Evolutionary conservation across 2,888 invertebrate genomes (phyloP), one percentile per base, ranked within the genome.

Genomic region (Bellardia pandia): DNA sequence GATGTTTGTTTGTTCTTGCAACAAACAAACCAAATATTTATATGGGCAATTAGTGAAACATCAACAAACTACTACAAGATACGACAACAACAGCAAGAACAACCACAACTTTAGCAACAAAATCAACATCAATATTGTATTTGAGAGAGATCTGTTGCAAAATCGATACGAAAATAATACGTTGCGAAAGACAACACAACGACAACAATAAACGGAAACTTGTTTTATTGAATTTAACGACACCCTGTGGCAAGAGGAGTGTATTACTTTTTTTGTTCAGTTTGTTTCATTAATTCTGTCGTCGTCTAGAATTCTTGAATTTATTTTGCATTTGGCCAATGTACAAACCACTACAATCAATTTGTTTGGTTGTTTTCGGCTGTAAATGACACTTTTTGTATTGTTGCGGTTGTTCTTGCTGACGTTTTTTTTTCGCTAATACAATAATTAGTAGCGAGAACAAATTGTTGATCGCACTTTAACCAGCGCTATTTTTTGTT

Each of bases 381-480:
- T 13, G 45, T 53, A 85, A 85, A 78, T 79, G 84, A 79, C 74
- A 85, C 66, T 78, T 85, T 23, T 78, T 76, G 76, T 53, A 62
- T 51, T 77, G 30, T 30, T 48, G 16, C 3, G 13, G n/a, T 8
- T 56, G 66, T 40, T 68, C 58, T 45, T 11, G 66, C 14, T 53
- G 30, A 1, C 33, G n/a, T 51, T 33, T 64, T 53, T 83, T 69
- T 72, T 71, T 71, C 83, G 71, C 64, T 71, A 77, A 77, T 64
- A 58, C 77, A 64, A 88, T 89, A 90, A 91, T 92, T 90, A 89
- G 88, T 77, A 81, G 79, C 68, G 66, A 82, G 74, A 89, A 89
- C 89, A 90, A 89, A 89, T 89, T 89, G 88, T 85, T 88, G 71
- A 86, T 88, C 85, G 85, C 90, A 87, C 88, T 88, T 89, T 89